Evolutionary conservation across 2,113 vertebrate genomes (phyloP).

Genomic region (Loxodonta africana): DNA sequence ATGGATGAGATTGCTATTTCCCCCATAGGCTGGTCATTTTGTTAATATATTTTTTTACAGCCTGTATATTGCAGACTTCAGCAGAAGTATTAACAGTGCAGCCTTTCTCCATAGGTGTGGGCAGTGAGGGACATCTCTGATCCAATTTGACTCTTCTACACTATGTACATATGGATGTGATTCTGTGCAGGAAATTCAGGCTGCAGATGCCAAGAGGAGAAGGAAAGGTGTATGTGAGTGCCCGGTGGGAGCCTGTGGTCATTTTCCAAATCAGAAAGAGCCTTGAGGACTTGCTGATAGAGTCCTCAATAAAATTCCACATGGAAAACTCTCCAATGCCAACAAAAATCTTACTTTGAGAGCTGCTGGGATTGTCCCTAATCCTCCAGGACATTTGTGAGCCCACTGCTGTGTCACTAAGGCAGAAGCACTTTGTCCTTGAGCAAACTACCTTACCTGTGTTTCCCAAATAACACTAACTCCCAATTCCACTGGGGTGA

Average conservation of each 20-base stretch:
- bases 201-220: background rate
- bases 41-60: slow-evolving; percentile 61
- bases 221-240: background rate
- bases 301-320: background rate
- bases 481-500: slow-evolving; percentile 49
- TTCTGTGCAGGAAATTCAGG: slow-evolving; percentile 15
- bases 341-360: slow-evolving; percentile 5
- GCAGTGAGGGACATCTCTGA: background rate
- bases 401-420: background rate
- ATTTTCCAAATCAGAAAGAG: slow-evolving; percentile 19
- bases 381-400: background rate
- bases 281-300: background rate
- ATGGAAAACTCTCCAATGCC: slow-evolving; percentile 17
- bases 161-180: background rate
- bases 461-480: slow-evolving; percentile 56
- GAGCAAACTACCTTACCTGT: background rate
- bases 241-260: background rate
- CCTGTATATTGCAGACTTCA: background rate
- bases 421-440: slow-evolving; percentile 49
- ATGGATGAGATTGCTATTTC: slow-evolving; percentile 44
- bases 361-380: background rate
- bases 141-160: background rate
- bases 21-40: slow-evolving; percentile 40
- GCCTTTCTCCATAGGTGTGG: background rate
- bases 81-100: slow-evolving; percentile 40